Percentiles rank a stretch among this genome's conserved stretches.
Evolutionary conservation across 2,113 vertebrate genomes (phyloP).

Genomic region (Chaenogobius annularis): DNA sequence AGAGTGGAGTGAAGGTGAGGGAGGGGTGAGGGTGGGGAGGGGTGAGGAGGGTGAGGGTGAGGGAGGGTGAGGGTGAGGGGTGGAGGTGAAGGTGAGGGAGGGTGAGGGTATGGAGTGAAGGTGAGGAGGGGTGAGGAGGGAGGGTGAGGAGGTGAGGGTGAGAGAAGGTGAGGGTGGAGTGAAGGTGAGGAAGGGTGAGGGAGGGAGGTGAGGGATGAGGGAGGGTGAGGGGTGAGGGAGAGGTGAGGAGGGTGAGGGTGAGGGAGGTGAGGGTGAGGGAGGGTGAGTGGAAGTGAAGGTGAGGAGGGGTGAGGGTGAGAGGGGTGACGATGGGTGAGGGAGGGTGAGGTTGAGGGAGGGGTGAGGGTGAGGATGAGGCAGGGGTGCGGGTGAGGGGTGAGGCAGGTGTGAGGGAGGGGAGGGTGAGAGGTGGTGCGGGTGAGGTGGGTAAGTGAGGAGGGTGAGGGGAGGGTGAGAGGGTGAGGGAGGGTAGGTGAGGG

Average conservation of each 20-base stretch:
- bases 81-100: neutral
- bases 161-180: slow-evolving; percentile 66
- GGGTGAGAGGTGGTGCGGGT: no score
- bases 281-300: no score
- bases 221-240: neutral
- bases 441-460: no score
- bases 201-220: no score
- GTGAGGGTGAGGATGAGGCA: no score
- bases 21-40: neutral
- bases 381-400: no score
- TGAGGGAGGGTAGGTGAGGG: neutral
- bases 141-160: slow-evolving; percentile 82
- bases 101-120: no score
- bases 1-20: slow-evolving; percentile 35
- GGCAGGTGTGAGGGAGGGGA: neutral
- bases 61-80: slow-evolving; percentile 35
- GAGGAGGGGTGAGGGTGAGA: no score
- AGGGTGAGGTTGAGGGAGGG: neutral
- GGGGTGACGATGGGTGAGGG: no score
- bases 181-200: slow-evolving; percentile 37
- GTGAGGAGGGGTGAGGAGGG: slow-evolving; percentile 70
- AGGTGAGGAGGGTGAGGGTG: slow-evolving; percentile 43
- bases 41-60: no score
- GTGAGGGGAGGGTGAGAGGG: slow-evolving; percentile 31
- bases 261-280: neutral